Conservation (phyloP, 2,113 vertebrate genomes). For the Callionymus lyra region DNA sequence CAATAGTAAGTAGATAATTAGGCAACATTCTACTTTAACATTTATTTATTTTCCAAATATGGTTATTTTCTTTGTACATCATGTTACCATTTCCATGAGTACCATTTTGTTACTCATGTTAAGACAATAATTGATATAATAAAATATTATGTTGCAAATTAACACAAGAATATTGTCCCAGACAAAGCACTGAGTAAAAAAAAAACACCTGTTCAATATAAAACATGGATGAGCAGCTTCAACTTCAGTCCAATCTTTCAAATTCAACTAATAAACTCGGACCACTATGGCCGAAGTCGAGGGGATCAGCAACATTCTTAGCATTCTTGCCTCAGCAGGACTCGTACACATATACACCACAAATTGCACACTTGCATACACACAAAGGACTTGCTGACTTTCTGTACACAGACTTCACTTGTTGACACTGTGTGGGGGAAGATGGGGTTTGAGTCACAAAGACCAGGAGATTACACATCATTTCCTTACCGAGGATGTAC, state of each 20-base stretch:
- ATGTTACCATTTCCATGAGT: too few species aligned
- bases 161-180: too few species aligned
- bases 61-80: too few species aligned
- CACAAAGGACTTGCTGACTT: slow-evolving; percentile 1
- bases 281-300: slow-evolving; percentile 31
- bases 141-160: too few species aligned
- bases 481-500: slow-evolving; percentile 84
- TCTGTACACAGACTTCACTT: background rate
- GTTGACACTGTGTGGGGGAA: too few species aligned
- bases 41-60: too few species aligned
- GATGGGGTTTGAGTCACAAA: background rate
- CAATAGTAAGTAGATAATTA: too few species aligned
- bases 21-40: too few species aligned
- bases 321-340: slow-evolving; percentile 51
- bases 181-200: too few species aligned
- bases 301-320: slow-evolving; percentile 51
- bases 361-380: slow-evolving; percentile 5
- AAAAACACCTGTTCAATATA: background rate
- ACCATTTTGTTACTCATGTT: too few species aligned
- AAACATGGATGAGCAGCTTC: slow-evolving; percentile 2
- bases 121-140: too few species aligned
- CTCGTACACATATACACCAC: slow-evolving; percentile 17
- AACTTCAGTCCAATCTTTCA: slow-evolving; percentile 1
- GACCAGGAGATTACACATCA: background rate
- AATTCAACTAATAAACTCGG: background rate